Percentiles rank a stretch among this genome's conserved stretches.
Conservation (phyloP, 2,888 invertebrate genomes). For the Drosophila longiperda region DNA sequence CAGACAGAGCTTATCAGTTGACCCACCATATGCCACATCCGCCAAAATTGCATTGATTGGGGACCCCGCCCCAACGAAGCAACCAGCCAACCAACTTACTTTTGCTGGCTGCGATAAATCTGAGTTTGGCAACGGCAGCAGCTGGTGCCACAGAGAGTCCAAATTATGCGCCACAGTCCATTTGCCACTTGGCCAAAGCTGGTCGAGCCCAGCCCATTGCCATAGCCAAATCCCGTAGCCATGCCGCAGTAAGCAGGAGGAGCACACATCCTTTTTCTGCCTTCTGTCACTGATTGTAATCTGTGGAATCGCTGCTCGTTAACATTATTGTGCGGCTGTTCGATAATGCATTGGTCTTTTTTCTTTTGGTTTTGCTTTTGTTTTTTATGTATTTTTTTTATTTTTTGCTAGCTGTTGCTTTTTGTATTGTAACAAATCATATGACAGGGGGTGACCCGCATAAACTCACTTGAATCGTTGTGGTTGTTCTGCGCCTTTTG, state of each 20-base stretch:
- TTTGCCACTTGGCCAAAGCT: slow-evolving; percentile 51
- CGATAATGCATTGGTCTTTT: slow-evolving; percentile 67
- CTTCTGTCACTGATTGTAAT: slow-evolving; percentile 81
- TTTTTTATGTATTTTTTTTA: slow-evolving; percentile 18
- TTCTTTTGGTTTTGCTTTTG: slow-evolving; percentile 7
- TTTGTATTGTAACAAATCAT: slow-evolving; percentile 52
- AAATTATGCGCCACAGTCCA: slow-evolving; percentile 55
- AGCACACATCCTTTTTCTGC: slow-evolving; percentile 57
- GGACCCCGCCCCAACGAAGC: slow-evolving; percentile 25
- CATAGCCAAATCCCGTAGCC: not conserved
- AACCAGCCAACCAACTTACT: not conserved
- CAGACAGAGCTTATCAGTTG: slow-evolving; percentile 46
- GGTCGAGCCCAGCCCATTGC: slow-evolving; percentile 24
- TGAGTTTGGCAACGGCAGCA: slow-evolving; percentile 32
- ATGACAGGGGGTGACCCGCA: slow-evolving; percentile 65
- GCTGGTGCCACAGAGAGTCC: slow-evolving; percentile 19
- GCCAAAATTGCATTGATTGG: slow-evolving; percentile 60
- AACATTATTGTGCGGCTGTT: slow-evolving; percentile 70
- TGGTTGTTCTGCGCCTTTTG: slow-evolving; percentile 58
- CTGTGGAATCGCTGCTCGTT: slow-evolving; percentile 69
- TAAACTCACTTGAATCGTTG: slow-evolving; percentile 52
- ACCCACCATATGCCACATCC: slow-evolving; percentile 60
- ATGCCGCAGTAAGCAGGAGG: slow-evolving; percentile 9
- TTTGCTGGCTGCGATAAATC: slow-evolving; percentile 53
- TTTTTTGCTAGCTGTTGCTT: slow-evolving; percentile 51